Conservation (phyloP, 2,888 invertebrate species). For the Icerya purchasi region DNA sequence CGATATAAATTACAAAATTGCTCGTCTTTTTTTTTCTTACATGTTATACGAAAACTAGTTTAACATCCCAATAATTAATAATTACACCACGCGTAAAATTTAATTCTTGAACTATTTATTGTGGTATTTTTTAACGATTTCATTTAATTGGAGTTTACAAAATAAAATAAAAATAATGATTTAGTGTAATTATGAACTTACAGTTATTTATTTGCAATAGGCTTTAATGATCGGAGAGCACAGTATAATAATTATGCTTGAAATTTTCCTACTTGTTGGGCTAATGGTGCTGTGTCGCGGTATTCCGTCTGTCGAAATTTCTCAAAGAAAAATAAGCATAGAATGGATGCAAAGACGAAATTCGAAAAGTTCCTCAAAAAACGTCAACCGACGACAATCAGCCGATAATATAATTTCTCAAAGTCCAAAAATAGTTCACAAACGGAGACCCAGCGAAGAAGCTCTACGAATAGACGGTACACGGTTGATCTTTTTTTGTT, state of each 20-base stretch:
- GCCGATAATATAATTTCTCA: conserved; percentile 38
- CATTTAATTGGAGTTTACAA: background rate
- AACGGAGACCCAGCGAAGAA: conserved; percentile 47
- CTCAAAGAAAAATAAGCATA: conserved; percentile 16
- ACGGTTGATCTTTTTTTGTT: no score
- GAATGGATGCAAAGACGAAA: conserved; percentile 22
- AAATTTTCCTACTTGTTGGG: conserved; percentile 23
- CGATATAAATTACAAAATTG: no score
- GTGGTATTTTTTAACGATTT: background rate
- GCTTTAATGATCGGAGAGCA: conserved; percentile 23
- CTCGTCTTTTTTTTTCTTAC: no score
- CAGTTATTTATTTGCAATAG: conserved; percentile 13
- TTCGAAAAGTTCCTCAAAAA: conserved; percentile 18
- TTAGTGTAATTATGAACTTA: background rate
- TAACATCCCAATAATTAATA: no score
- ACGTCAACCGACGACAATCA: conserved; percentile 17
- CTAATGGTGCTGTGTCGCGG: conserved; percentile 29
- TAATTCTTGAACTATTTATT: no score
- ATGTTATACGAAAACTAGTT: no score
- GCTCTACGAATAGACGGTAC: conserved; percentile 21
- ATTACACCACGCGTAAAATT: no score
- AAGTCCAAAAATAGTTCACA: conserved; percentile 31
- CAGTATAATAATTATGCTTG: conserved; percentile 22
- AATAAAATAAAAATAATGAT: background rate
- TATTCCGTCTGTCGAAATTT: conserved; percentile 26